Evolutionary conservation across 2,797 vertebrate species (phyloP), one percentile per base, ranked within the genome.

Genomic region (Girardinus metallicus): DNA sequence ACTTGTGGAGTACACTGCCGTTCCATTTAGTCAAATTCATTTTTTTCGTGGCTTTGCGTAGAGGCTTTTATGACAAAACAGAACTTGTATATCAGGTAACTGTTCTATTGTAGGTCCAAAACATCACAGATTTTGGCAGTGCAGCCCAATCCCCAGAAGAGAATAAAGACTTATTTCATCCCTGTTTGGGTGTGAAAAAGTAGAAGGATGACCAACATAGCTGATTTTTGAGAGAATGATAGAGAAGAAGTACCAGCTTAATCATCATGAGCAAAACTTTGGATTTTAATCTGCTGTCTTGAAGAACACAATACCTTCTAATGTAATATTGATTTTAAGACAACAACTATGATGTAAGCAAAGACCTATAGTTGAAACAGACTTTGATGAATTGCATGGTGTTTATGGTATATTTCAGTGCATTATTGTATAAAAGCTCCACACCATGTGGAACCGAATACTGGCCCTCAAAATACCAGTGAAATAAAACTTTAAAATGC

Each of bases 141-240:
- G 72, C 64, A 87, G 88, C 83, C 87, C 82, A 84, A 83, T 84
- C 78, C 81, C 84, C 83, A 83, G 79, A 79, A 86, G 85, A 86
- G 90, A 88, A 86, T 82, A 90, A 87, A 91, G 66, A 84, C 51
- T 36, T 34, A n/a, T 87, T 88, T 88, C 85, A 78, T 85, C 86
- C 76, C 26, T 81, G 60, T 66, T 82, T 83, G 43, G 73, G 77
- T 75, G 44, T 47, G 53, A 78, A 78, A 77, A 75, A 75, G 73
- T 26, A 36, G 82, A 51, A 86, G 73, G 74, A 71, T 85, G 84
- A 93, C 92, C 85, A 92, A 93, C 86, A 90, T 80, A 83, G 81
- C 34, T 39, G 76, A 74, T 62, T 62, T 83, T 75, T 73, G 84
- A 80, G 86, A 85, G 81, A 88, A 34, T 83, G 68, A 85, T 76